These are phyloP conservation scores for Bombus soroeensis DNA, from an alignment of 1,140 invertebrate genomes.

Conservation along the genomic window DNA sequence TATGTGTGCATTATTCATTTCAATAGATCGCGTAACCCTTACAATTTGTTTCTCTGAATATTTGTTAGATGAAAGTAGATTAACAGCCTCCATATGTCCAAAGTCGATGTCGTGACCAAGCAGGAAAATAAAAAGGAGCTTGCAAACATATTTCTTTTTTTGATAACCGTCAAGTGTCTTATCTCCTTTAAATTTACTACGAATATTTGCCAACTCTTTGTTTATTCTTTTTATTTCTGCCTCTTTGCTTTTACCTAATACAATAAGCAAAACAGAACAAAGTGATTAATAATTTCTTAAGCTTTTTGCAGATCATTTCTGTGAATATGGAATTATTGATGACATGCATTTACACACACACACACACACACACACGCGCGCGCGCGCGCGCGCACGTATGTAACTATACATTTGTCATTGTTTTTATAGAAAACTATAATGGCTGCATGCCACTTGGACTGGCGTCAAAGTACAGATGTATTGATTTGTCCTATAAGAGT, in stretches of 20 bases:
- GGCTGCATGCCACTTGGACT: slow-evolving; percentile 73
- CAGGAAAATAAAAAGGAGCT: slow-evolving; percentile 99
- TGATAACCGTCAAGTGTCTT: slow-evolving; percentile 99
- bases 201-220: slow-evolving; percentile 99
- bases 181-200: slow-evolving; percentile 99
- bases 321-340: not conserved
- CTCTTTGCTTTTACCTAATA: slow-evolving; percentile 98
- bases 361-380: not conserved
- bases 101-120: slow-evolving; percentile 99
- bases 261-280: slow-evolving; percentile 21
- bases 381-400: too few species aligned
- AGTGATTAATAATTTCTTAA: not conserved
- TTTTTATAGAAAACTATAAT: slow-evolving; percentile 59
- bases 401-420: slow-evolving; percentile 15
- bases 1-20: not conserved
- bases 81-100: slow-evolving; percentile 99
- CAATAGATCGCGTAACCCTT: slow-evolving; percentile 79
- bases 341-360: not conserved
- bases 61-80: slow-evolving; percentile 99
- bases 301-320: not conserved
- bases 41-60: slow-evolving; percentile 99
- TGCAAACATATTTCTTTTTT: slow-evolving; percentile 99
- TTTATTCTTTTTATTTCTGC: slow-evolving; percentile 99
- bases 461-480: slow-evolving; percentile 26
- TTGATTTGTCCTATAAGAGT: slow-evolving; percentile 38